Evolutionary conservation across 2,113 vertebrate species (phyloP), one percentile per base, ranked within the genome.

Genomic region (Neogobius melanostomus): DNA sequence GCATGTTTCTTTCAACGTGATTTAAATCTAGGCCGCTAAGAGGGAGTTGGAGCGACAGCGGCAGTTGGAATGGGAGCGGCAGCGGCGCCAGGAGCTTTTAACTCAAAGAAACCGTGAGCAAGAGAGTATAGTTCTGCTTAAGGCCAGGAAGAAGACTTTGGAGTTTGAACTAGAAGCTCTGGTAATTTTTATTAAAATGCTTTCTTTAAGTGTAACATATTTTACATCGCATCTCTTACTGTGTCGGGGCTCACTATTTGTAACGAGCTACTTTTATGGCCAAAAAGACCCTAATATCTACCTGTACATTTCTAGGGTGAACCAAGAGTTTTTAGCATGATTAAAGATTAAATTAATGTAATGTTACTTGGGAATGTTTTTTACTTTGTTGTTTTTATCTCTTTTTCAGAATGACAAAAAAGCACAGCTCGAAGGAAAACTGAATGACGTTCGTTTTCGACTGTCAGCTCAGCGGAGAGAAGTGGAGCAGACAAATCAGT

Each of bases 101-200:
- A 97, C 91, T 82, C 98, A 98, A 82, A 94, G 98, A 77, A 99
- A 98, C 91, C 90, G 94, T 78, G 97, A 99, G 68, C 98, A 99
- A 90, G 98, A 99, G 86, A 95, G 96, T 75, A 98, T 98, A 8
- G 96, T 98, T 72, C 92, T 97, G 50, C 91, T 99, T 50, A 98
- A 97, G 87, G 96, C 97, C 15, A 95, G 97, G 91, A 99, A 98
- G 89, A 99, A 99, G 88, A 99, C 97, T 2, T 90, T 99, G 65
- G 98, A 99, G 88, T 98, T 99, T 68, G 97, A 99, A 76, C 88
- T 99, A 85, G 98, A 99, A 85, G 97, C 97, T 52, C 91, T 99
- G 68, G 97, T 98, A 91, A 76, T 45, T 61, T 15, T 44, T 3
- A 36, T 36, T 2, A 36, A 36, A 36, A 36, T 36, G 28, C 28